Base-by-base conservation (phyloP, 2,797 vertebrate genomes). In the Semaprochilodus insignis region DNA sequence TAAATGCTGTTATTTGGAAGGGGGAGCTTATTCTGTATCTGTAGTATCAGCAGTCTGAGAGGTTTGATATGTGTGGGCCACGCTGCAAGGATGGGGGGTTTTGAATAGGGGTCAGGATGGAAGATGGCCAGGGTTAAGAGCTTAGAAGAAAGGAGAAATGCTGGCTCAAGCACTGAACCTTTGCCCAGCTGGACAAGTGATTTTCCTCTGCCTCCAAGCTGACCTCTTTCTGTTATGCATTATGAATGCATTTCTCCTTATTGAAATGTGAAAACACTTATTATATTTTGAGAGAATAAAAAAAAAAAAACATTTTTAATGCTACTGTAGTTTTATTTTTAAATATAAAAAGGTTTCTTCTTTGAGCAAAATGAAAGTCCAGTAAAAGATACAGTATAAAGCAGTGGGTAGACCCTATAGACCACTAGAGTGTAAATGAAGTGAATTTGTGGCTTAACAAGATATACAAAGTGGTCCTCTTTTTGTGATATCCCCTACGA, bases 81-180 rank as follows among this genome's bases (percentile, higher is more conserved):
- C 34, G 23, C n/a, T 44, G 73, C 21, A 59, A 13, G 31, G 57
- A 25, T 14, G 0, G 55, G 14, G 34, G 31, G 31, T 60, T 66
- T 60, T 75, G 57, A 75, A 75, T 60, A 2, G 21, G n/a, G 55
- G 73, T 75, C 73, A 75, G 31, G 11, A 62, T 75, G 57, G 57
- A 75, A 19, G 55, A 75, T 25, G 55, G 34, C 55, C 73, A 75
- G 55, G 34, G 55, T 75, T 60, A 75, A 60, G 55, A 75, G 73
- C 73, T 75, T 59, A 36, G 27, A 16, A 40, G 34, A 6, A 67
- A 36, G 3, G 34, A 51, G 65, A 57, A 55, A 57, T 54, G 60
- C 79, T 67, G 65, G 7, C 57, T 77, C 25, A 63, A 60, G 60
- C 69, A 21, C 54, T 75, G 71, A 60, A 65, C 31, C 6, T 6